Conservation (phyloP, 92 coral and sea anemone species). For the Umimayanthus chanpuru region DNA sequence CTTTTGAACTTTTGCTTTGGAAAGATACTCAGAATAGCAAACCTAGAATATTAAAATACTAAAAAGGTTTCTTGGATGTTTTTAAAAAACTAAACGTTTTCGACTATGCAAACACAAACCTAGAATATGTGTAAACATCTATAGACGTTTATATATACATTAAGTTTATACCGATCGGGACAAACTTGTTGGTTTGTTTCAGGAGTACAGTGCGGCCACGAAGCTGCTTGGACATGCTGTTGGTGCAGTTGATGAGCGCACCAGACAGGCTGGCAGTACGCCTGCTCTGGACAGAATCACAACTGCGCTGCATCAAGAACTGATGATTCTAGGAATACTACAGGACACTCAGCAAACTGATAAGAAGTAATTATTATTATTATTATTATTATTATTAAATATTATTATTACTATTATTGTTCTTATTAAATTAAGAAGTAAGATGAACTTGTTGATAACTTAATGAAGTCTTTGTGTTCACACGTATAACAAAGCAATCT, state of each 20-base stretch:
- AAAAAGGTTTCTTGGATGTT: too few species aligned
- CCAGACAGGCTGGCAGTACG: constrained; percentile 42
- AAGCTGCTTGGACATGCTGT: constrained; percentile 69
- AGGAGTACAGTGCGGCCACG: constrained; percentile 68
- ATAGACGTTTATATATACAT: neutral
- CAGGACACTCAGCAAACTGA: constrained; percentile 49
- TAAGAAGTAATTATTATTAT: constrained; percentile 46
- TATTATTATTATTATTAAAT: too few species aligned
- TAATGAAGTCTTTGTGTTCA: neutral
- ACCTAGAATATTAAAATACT: too few species aligned
- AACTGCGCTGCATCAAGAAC: constrained; percentile 77
- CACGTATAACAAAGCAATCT: too few species aligned
- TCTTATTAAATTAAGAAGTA: too few species aligned
- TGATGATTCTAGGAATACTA: constrained; percentile 68
- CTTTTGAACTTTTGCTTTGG: too few species aligned
- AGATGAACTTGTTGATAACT: neutral
- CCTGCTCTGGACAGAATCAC: constrained; percentile 66
- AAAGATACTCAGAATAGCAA: too few species aligned
- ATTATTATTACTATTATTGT: too few species aligned
- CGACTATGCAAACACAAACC: too few species aligned
- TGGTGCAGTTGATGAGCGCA: constrained; percentile 55
- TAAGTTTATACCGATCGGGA: neutral
- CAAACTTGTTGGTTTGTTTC: neutral
- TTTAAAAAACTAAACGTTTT: too few species aligned
- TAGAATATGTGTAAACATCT: too few species aligned